phyloP scores from a whole-genome alignment of 2,113 vertebrate genomes.

The Phylloscopus trochiloides region DNA sequence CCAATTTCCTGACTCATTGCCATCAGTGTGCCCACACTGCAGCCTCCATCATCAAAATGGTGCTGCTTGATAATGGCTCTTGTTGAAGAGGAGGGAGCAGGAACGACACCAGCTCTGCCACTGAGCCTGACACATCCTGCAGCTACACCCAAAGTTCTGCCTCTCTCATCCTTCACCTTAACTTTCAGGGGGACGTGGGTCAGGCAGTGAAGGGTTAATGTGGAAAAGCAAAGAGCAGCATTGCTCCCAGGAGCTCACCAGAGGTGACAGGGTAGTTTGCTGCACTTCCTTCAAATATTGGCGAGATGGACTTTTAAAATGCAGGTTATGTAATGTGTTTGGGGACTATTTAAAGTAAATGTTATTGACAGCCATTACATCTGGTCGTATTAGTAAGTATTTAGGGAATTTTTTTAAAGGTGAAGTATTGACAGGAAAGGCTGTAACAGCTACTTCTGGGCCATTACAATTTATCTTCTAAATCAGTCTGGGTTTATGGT shows the following conservation, averaged over 20 bases:
- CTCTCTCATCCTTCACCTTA: neutral
- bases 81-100: neutral
- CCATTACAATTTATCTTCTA: conserved; percentile 64
- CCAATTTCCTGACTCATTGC: neutral
- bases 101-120: accelerated
- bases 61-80: neutral
- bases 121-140: neutral
- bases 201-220: neutral
- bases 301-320: neutral
- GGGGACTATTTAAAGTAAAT: conserved; percentile 53
- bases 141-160: neutral
- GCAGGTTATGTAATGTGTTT: conserved; percentile 38
- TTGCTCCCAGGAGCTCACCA: neutral
- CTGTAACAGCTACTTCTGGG: conserved; percentile 50
- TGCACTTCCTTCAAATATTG: neutral
- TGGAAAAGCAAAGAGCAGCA: neutral
- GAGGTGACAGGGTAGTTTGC: neutral
- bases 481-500: conserved; percentile 57
- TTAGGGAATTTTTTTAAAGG: conserved; percentile 57
- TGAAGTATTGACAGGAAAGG: conserved; percentile 47
- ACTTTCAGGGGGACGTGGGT: neutral
- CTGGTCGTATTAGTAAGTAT: conserved; percentile 53
- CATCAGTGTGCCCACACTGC: accelerated
- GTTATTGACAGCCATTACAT: conserved; percentile 47
- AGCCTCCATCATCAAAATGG: neutral